Base-by-base conservation (phyloP, 2,113 vertebrate species). In the Agapornis roseicollis region DNA sequence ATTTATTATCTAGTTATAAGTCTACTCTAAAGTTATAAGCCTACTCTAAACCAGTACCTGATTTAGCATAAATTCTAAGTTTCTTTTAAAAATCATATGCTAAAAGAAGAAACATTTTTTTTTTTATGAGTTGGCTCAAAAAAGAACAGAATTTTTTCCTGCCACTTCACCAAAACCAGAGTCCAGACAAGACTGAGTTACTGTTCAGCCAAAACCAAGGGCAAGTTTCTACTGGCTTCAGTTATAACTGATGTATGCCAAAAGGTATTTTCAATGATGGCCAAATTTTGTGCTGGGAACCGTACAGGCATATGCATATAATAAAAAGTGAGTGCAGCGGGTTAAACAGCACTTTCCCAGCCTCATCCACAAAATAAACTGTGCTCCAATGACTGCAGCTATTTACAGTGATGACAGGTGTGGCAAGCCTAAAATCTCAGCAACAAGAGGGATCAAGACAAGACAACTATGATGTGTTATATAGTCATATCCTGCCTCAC, bases 221-320 rank as follows among this genome's bases (percentile, higher is more conserved):
- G 94, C 95, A 97, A 94, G 94, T 93, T 97, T 96, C 90, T 96
- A 90, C 95, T 96, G 95, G 97, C 95, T 96, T 91, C 55, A 46
- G 27, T 90, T 94, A 46, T 49, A 95, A 94, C 86, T 88, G 82
- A 95, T 95, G 91, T 88, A 96, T 91, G 96, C 94, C 96, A 96
- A 90, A 96, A 96, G 93, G 93, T 96, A 96, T 96, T 97, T 95
- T 92, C 23, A 7, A 87, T 47, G 69, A 63, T 84, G 92, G 88
- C 95, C 93, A 96, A 85, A 96, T 88, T 91, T 89, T 96, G 28
- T 80, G 86, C 80, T 89, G 77, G 92, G 85, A 97, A 90, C 71
- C 74, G 68, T 50, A 61, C 22, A 94, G 88, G 89, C 86, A 90
- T 91, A 97, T 86, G 74, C 85, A 89, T 88, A 83, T 64, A 96